Base-by-base conservation (phyloP, 2,797 vertebrate genomes). In the Pseudomugil tenellus region DNA sequence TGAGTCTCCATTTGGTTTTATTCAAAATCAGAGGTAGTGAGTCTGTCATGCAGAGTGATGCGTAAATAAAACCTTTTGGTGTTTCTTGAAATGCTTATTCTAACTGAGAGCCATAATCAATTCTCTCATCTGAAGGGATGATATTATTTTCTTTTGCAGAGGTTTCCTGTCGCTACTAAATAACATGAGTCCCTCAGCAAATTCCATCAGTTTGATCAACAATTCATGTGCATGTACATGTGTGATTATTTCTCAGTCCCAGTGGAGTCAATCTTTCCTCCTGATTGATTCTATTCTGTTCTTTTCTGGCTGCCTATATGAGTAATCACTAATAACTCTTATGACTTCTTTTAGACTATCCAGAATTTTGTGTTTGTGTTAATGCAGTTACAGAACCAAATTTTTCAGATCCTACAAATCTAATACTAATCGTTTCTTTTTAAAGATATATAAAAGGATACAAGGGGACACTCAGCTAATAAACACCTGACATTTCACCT, bases 191-290 rank as follows among this genome's bases (percentile, higher is more conserved):
- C n/a, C n/a, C n/a, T n/a, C n/a, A n/a, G n/a, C n/a, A n/a, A n/a
- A n/a, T n/a, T n/a, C 41, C 41, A n/a, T n/a, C 17, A 43, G 41
- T 19, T 13, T 43, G 41, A 26, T 74, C 23, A 72, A 65, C 71
- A 11, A 66, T 63, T 57, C 19, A 31, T 72, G 63, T 67, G 58
- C 79, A 61, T 67, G 67, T 19, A 43, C 49, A 53, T 77, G 73
- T 72, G 70, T 74, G 76, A 84, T 77, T 72, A 70, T 67, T 53
- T 56, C n/a, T 65, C 46, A 0, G 6, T 83, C 76, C 74, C 84
- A 65, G 73, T 6, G 46, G 77, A 75, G 61, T 63, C 21, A 0
- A 9, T 43, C 19, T 43, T 58, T 70, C 60, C 77, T 79, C 21
- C 60, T 74, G 74, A 68, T 74, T 41, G 69, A 56, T 63, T 73